These are phyloP conservation scores for Zootermopsis nevadensis DNA, from an alignment of 2,888 invertebrate genomes.

Conservation along the genomic window DNA sequence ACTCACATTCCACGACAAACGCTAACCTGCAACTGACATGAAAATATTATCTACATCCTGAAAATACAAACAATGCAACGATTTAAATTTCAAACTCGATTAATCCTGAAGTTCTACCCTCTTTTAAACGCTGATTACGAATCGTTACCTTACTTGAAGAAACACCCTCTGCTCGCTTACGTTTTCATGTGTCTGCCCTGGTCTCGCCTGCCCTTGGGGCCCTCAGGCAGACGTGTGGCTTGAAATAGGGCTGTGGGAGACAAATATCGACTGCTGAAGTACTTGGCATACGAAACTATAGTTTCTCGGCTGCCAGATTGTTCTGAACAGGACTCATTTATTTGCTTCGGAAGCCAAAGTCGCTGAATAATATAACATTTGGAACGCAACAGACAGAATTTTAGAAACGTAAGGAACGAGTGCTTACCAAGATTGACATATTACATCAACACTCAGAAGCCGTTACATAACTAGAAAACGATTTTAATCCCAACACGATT, in stretches of 20 bases:
- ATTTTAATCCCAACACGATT: no score
- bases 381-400: background rate
- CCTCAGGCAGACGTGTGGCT: background rate
- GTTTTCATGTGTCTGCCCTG: background rate
- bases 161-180: background rate
- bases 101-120: no score
- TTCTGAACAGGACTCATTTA: slow-evolving; percentile 15
- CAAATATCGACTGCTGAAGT: slow-evolving; percentile 22
- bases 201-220: background rate
- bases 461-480: no score
- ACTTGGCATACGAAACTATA: slow-evolving; percentile 14
- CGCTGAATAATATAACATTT: background rate
- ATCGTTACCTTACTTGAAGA: background rate
- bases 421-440: no score
- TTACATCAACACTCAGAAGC: no score
- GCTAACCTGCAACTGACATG: no score
- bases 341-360: background rate
- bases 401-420: background rate
- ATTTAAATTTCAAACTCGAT: no score
- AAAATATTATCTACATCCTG: no score
- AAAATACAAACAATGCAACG: no score
- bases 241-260: background rate
- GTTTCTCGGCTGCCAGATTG: slow-evolving; percentile 27
- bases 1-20: no score
- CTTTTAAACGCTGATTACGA: no score